Conservation (phyloP, 2,113 vertebrate genomes). For the Hyperoodon ampullatus region DNA sequence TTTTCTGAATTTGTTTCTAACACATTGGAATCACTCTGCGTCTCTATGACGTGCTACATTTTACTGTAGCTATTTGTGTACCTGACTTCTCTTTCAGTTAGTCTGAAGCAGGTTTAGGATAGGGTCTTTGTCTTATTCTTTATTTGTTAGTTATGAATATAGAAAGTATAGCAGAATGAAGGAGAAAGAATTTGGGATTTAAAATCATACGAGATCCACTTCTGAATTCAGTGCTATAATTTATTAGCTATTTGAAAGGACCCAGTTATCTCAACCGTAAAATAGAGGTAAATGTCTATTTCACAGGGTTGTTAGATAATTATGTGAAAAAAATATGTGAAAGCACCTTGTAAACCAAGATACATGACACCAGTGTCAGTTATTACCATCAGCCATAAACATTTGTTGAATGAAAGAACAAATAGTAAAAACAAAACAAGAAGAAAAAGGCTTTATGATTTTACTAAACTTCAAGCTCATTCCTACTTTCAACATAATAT, state of each 20-base stretch:
- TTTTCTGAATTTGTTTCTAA: neutral
- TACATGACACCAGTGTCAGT: neutral
- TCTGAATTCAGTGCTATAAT: neutral
- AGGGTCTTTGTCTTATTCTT: neutral
- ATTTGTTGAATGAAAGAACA: conserved; percentile 15
- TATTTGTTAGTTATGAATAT: neutral
- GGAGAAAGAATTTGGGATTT: conserved; percentile 12
- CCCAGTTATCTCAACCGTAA: neutral
- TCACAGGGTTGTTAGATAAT: neutral
- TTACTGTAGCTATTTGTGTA: neutral
- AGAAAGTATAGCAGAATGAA: neutral
- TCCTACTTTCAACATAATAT: conserved; percentile 48
- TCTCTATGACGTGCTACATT: neutral
- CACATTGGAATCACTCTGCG: neutral
- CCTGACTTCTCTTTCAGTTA: neutral
- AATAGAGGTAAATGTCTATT: neutral
- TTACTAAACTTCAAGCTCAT: neutral
- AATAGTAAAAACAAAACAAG: neutral
- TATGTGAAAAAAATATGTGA: neutral
- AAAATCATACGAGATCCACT: neutral
- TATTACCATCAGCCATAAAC: neutral
- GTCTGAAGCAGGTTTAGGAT: neutral
- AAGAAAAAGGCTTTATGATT: neutral
- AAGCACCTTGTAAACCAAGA: neutral
- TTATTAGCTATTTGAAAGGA: conserved; percentile 11